Conservation (phyloP, 2,113 vertebrate genomes). For the Xiphias gladius region DNA sequence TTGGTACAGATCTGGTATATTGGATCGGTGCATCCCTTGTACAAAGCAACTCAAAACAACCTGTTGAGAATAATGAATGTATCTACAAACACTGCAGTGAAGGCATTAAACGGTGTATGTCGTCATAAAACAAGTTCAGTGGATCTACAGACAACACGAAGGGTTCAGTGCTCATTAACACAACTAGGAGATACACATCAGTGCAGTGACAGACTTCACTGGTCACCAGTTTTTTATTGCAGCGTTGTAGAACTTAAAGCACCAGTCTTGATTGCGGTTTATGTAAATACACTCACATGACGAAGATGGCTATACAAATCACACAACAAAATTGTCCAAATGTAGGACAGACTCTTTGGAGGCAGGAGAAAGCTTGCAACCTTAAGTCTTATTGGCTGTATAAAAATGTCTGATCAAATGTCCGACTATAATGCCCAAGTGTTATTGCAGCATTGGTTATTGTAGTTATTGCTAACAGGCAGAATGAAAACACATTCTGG, state of each 20-base stretch:
- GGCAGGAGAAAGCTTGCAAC: slow-evolving; percentile 11
- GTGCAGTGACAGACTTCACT: slow-evolving; percentile 17
- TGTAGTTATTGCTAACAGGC: slow-evolving; percentile 15
- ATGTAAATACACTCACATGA: slow-evolving; percentile 1
- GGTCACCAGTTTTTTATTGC: slow-evolving; percentile 1
- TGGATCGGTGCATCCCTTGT: slow-evolving; percentile 9
- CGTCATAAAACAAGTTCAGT: not conserved
- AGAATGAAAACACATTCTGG: slow-evolving; percentile 34
- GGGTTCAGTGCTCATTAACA: slow-evolving; percentile 27
- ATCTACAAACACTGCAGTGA: slow-evolving; percentile 54
- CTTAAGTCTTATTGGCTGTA: slow-evolving; percentile 11
- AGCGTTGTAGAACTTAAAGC: not conserved
- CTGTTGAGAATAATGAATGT: slow-evolving; percentile 48
- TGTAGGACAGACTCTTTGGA: slow-evolving; percentile 29
- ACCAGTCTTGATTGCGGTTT: not conserved
- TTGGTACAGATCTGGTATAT: not conserved
- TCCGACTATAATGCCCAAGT: slow-evolving; percentile 33
- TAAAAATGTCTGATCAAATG: slow-evolving; percentile 24
- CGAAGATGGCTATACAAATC: not conserved
- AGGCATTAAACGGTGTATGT: slow-evolving; percentile 10
- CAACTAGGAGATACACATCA: slow-evolving; percentile 9
- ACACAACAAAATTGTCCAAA: not conserved
- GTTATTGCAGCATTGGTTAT: slow-evolving; percentile 31
- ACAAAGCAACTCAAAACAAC: slow-evolving; percentile 34
- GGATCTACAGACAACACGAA: not conserved